Percentiles rank a stretch among this genome's conserved stretches.
Evolutionary conservation across 2,113 vertebrate species (phyloP).

Genomic region (Apeltes quadracus): DNA sequence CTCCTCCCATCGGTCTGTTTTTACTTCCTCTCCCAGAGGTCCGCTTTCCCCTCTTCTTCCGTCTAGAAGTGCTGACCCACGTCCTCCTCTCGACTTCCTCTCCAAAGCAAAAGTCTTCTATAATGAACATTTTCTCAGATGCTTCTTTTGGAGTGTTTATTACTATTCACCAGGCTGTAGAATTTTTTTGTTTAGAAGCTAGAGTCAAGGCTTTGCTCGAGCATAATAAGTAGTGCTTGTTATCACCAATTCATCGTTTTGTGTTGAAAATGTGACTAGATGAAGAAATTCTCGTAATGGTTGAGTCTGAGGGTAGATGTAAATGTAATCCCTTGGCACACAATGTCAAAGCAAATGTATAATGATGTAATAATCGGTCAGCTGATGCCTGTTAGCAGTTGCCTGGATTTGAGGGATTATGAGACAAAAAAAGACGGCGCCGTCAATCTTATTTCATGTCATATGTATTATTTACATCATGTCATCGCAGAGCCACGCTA

Average conservation of each 20-base stretch:
- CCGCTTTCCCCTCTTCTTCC: slow-evolving; percentile 14
- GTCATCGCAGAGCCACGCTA: background rate
- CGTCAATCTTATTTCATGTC: no score
- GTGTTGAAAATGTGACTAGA: background rate
- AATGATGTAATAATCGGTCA: background rate
- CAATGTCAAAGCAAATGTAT: background rate
- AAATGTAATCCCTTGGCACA: background rate
- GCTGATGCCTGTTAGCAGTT: background rate
- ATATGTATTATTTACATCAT: no score
- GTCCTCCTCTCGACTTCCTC: slow-evolving; percentile 35
- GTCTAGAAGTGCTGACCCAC: slow-evolving; percentile 18
- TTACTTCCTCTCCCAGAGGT: slow-evolving; percentile 23
- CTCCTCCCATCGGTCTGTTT: background rate
- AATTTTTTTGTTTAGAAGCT: background rate
- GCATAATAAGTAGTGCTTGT: no score
- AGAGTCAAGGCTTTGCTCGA: background rate
- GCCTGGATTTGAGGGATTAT: background rate
- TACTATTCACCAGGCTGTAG: background rate
- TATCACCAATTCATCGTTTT: background rate
- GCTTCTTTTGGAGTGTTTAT: background rate
- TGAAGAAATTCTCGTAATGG: background rate
- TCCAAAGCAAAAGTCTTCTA: background rate
- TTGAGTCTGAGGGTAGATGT: background rate
- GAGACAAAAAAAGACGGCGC: no score
- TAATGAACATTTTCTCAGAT: slow-evolving; percentile 9